Conservation (phyloP, 2,888 invertebrate species). For the Leucophora obtusa region DNA sequence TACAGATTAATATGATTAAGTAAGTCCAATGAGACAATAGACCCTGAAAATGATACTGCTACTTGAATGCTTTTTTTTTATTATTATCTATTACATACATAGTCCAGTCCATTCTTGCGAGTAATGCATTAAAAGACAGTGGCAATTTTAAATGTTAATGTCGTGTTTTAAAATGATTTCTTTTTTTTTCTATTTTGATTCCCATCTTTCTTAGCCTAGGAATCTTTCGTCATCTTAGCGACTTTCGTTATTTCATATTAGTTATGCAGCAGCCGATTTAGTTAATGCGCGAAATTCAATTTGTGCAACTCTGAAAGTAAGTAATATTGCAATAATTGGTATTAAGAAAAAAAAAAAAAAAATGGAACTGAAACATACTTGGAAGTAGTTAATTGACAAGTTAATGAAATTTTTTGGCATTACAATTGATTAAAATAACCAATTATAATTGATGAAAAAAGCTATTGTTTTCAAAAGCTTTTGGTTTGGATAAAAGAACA, state of each 20-base stretch:
- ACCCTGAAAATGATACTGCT: constrained; percentile 32
- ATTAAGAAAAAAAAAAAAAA: background rate
- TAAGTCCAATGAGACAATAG: constrained; percentile 49
- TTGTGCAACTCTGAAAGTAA: constrained; percentile 22
- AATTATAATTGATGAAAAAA: too few species aligned
- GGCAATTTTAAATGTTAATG: constrained; percentile 43
- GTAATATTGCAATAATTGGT: constrained; percentile 23
- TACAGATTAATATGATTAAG: constrained; percentile 57
- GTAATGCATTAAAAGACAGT: constrained; percentile 4
- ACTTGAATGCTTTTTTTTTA: constrained; percentile 11
- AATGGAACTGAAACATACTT: background rate
- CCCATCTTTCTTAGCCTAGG: background rate
- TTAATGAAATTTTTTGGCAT: too few species aligned
- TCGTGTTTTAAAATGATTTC: constrained; percentile 40
- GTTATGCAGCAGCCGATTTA: constrained; percentile 26
- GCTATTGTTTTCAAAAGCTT: too few species aligned
- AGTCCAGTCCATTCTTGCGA: background rate
- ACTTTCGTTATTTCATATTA: constrained; percentile 18
- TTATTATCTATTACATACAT: constrained; percentile 14
- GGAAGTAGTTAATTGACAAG: too few species aligned
- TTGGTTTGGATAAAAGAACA: too few species aligned
- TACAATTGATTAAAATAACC: too few species aligned
- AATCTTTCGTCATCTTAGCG: background rate
- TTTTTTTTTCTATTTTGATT: background rate
- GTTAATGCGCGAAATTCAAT: constrained; percentile 40